Conservation (phyloP, 2,888 invertebrate genomes). For the Spisula subtruncata region DNA sequence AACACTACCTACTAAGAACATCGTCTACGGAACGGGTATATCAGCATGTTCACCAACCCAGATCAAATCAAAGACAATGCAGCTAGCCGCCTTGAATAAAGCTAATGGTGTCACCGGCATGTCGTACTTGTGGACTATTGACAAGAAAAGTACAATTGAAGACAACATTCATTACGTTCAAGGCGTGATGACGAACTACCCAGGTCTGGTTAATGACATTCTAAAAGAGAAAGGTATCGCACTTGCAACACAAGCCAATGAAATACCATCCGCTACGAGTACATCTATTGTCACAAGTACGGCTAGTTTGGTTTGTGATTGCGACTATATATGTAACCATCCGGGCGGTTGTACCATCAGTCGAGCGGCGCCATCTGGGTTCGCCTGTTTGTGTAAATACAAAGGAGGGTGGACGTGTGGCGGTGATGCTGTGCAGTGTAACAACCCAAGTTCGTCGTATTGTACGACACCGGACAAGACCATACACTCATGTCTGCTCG, state of each 20-base stretch:
- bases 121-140: slow-evolving; percentile 41
- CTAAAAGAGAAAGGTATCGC: slow-evolving; percentile 30
- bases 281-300: neutral
- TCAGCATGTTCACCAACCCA: slow-evolving; percentile 26
- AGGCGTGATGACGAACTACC: slow-evolving; percentile 39
- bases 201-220: slow-evolving; percentile 20
- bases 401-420: slow-evolving; percentile 46
- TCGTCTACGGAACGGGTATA: slow-evolving; percentile 44
- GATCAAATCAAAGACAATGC: slow-evolving; percentile 35
- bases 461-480: neutral
- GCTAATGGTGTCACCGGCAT: slow-evolving; percentile 38
- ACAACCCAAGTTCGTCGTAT: neutral
- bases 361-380: neutral
- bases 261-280: slow-evolving; percentile 32
- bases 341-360: slow-evolving; percentile 34
- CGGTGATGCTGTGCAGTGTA: slow-evolving; percentile 34
- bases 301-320: slow-evolving; percentile 10
- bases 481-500: slow-evolving; percentile 31
- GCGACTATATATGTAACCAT: slow-evolving; percentile 41
- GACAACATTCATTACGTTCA: slow-evolving; percentile 39
- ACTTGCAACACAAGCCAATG: slow-evolving; percentile 31
- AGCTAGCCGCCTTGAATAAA: slow-evolving; percentile 39
- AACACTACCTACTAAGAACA: slow-evolving; percentile 32
- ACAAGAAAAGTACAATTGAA: slow-evolving; percentile 30
- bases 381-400: slow-evolving; percentile 34